phyloP scores from a whole-genome alignment of 2,888 invertebrate genomes.

The Leptinotarsa tumamoca region DNA sequence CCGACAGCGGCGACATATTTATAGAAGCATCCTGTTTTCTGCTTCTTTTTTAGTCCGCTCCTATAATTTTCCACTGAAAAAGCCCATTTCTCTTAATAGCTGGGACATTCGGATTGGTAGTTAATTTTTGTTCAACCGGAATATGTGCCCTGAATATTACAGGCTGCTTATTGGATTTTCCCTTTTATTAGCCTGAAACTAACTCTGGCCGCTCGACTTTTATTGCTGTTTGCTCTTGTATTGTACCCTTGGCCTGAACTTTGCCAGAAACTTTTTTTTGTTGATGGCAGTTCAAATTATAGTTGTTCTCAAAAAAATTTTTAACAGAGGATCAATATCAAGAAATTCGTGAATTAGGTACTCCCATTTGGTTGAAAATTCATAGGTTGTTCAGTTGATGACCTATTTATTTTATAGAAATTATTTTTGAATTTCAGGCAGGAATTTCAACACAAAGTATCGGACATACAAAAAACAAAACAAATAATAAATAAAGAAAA shows the following conservation, averaged over 20 bases:
- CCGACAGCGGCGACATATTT: background rate
- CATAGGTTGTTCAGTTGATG: no score
- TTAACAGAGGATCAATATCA: no score
- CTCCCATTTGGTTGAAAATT: no score
- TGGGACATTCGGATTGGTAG: slow-evolving; percentile 5
- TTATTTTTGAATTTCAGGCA: no score
- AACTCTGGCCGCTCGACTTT: slow-evolving; percentile 4
- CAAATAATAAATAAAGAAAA: no score
- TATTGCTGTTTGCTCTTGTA: slow-evolving; percentile 20
- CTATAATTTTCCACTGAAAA: background rate
- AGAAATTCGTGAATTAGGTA: no score
- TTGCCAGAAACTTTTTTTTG: slow-evolving; percentile 6
- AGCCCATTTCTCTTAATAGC: background rate
- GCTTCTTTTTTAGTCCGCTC: background rate
- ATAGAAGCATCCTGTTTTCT: background rate
- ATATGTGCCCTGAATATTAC: slow-evolving; percentile 24
- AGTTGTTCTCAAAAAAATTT: background rate
- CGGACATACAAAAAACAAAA: no score
- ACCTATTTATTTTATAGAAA: no score
- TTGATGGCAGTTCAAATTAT: background rate
- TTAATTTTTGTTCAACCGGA: slow-evolving; percentile 23
- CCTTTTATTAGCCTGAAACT: slow-evolving; percentile 20
- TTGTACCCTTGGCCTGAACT: background rate
- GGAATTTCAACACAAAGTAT: no score
- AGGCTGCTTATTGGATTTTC: slow-evolving; percentile 22